A percentile compares a stretch with the other conserved stretches of the same genome.
Conservation (phyloP, 2,888 invertebrate species). For the Alloscopus bannaensis region DNA sequence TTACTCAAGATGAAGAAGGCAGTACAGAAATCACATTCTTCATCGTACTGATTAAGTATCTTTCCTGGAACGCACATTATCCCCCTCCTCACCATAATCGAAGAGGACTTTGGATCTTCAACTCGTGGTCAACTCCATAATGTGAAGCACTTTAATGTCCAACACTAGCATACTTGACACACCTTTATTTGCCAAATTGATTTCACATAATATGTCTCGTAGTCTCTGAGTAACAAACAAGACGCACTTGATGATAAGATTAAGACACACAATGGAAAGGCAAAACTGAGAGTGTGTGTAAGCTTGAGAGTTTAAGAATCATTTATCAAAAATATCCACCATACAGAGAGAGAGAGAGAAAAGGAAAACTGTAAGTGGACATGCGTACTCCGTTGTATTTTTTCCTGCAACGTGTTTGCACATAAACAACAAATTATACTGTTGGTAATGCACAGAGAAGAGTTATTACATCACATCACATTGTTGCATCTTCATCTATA, state of each 20-base stretch:
- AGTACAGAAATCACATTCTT: slow-evolving; percentile 22
- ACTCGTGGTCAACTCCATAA: too few species aligned
- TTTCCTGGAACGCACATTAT: slow-evolving; percentile 45
- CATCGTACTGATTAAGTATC: slow-evolving; percentile 34
- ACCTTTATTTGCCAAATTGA: slow-evolving; percentile 63
- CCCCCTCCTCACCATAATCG: not conserved
- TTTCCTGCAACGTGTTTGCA: slow-evolving; percentile 45
- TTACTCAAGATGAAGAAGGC: not conserved
- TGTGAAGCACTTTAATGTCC: too few species aligned
- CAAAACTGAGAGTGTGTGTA: too few species aligned
- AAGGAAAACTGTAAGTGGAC: slow-evolving; percentile 11
- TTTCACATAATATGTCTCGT: slow-evolving; percentile 51
- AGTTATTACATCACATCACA: not conserved
- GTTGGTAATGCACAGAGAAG: not conserved
- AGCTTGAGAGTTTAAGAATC: not conserved
- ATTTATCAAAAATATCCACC: slow-evolving; percentile 3
- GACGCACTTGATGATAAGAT: slow-evolving; percentile 51
- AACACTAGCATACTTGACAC: slow-evolving; percentile 24
- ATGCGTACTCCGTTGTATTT: not conserved
- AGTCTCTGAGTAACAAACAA: slow-evolving; percentile 7
- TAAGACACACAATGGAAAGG: slow-evolving; percentile 49
- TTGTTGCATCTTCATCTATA: too few species aligned
- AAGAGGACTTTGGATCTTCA: too few species aligned
- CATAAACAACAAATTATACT: slow-evolving; percentile 41
- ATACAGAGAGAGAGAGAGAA: slow-evolving; percentile 11